Conservation (phyloP, 2,113 vertebrate genomes). For the Ctenodactylus gundi region DNA sequence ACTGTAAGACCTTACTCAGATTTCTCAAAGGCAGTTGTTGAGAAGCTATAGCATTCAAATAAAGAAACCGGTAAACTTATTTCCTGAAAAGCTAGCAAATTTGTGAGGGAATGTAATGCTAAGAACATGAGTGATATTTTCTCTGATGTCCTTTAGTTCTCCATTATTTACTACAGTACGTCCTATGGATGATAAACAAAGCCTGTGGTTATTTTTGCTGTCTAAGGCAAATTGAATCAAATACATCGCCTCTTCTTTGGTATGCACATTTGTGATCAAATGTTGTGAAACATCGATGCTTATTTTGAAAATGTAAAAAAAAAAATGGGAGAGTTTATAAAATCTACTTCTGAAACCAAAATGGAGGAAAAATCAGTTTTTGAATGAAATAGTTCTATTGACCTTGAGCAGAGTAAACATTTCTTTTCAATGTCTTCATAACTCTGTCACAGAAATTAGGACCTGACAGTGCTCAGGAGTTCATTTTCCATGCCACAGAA, state of each 20-base stretch:
- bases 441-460: not conserved
- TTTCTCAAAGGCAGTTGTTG: not conserved
- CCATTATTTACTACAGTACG: not conserved
- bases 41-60: not conserved
- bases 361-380: constrained; percentile 41
- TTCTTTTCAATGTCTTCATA: constrained; percentile 6
- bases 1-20: not conserved
- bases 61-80: not conserved
- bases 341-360: constrained; percentile 35
- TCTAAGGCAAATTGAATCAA: not conserved
- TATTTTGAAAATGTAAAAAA: constrained; percentile 58
- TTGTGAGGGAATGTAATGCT: not conserved
- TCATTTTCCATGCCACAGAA: not conserved
- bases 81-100: not conserved
- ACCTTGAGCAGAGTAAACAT: not conserved
- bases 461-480: not conserved
- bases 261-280: not conserved
- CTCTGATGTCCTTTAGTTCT: not conserved
- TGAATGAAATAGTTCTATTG: constrained; percentile 43
- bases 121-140: constrained; percentile 6
- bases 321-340: constrained; percentile 35
- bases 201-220: not conserved
- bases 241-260: not conserved
- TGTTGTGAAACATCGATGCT: not conserved
- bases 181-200: not conserved